These are phyloP conservation scores for Tortrix viridana DNA, from an alignment of 2,888 invertebrate species.

Conservation along the genomic window DNA sequence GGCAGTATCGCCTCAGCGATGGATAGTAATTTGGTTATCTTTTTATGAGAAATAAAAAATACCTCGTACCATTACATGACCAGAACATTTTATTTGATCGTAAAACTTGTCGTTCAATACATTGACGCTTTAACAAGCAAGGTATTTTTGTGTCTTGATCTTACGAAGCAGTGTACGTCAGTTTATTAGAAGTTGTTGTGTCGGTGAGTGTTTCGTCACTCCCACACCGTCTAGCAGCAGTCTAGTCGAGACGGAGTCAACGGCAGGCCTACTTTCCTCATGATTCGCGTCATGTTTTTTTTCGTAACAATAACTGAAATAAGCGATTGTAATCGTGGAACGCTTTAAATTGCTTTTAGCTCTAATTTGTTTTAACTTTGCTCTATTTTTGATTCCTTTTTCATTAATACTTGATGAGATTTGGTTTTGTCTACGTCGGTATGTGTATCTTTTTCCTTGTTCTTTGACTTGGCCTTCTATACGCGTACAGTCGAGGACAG, in stretches of 20 bases:
- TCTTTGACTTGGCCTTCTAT: conserved; percentile 1
- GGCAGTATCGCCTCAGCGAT: conserved; percentile 31
- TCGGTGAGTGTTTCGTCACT: conserved; percentile 38
- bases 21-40: conserved; percentile 34
- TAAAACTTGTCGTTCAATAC: not conserved
- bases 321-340: conserved; percentile 65
- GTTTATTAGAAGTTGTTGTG: conserved; percentile 21
- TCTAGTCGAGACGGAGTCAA: conserved; percentile 73
- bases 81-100: not conserved
- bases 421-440: conserved; percentile 1
- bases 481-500: not conserved
- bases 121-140: not conserved
- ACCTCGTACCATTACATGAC: conserved; percentile 1
- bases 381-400: conserved; percentile 7
- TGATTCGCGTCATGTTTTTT: conserved; percentile 64
- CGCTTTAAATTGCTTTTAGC: conserved; percentile 45
- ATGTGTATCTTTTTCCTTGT: conserved; percentile 5
- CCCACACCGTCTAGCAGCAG: conserved; percentile 65
- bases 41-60: conserved; percentile 30
- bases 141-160: not conserved
- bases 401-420: conserved; percentile 13
- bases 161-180: conserved; percentile 45
- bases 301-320: conserved; percentile 69
- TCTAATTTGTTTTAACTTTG: conserved; percentile 9
- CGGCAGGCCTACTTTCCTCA: conserved; percentile 77